Conservation (phyloP, 2,113 vertebrate species). For the Gallinago media region DNA sequence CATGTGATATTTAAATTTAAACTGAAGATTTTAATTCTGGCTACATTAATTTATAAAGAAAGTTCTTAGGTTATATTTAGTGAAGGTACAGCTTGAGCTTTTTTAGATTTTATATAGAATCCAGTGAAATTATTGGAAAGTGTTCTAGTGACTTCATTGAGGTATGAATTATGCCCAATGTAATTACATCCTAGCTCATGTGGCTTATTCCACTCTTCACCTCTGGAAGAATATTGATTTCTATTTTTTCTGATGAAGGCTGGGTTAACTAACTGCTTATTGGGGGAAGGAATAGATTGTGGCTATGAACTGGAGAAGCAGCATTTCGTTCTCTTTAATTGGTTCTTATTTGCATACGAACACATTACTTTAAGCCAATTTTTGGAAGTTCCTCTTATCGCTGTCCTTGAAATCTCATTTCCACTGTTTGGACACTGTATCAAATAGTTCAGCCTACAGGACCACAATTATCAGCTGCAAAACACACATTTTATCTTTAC, state of each 20-base stretch:
- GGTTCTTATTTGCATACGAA: neutral
- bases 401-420: neutral
- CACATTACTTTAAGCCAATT: neutral
- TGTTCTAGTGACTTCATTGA: neutral
- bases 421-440: neutral
- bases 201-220: neutral
- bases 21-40: neutral
- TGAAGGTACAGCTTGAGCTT: neutral
- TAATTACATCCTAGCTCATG: neutral
- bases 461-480: neutral
- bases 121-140: neutral
- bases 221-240: neutral
- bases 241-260: neutral
- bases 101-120: neutral
- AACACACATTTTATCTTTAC: neutral
- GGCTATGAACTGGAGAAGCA: neutral
- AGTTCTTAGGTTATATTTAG: neutral
- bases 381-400: neutral
- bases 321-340: neutral
- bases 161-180: neutral
- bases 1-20: neutral
- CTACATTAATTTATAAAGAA: neutral
- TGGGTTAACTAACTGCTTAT: neutral
- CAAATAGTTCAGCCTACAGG: neutral
- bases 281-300: neutral